Evolutionary conservation across 2,113 vertebrate genomes (phyloP).

Genomic region (Pedionomus torquatus): DNA sequence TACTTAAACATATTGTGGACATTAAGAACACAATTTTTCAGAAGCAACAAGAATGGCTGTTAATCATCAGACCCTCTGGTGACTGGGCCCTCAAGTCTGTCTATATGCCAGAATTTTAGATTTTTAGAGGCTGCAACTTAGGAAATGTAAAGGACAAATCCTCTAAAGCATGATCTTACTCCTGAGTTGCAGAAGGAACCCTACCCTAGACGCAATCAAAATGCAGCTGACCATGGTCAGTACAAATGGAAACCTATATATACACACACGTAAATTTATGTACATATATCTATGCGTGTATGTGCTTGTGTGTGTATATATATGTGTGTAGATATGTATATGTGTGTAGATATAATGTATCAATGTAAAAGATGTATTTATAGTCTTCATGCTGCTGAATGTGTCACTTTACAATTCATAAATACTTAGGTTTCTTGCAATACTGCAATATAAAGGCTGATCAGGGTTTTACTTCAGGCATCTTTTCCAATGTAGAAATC

Average conservation of each 20-base stretch:
- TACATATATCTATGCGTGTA: background rate
- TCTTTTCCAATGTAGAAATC: background rate
- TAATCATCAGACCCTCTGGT: background rate
- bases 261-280: background rate
- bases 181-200: background rate
- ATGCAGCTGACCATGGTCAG: background rate
- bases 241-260: background rate
- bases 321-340: constrained; percentile 47
- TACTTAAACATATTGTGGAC: background rate
- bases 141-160: background rate
- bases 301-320: constrained; percentile 10
- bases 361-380: constrained; percentile 70
- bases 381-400: constrained; percentile 70
- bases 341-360: constrained; percentile 60
- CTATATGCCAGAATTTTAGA: background rate
- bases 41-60: background rate
- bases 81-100: background rate
- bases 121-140: background rate
- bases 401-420: constrained; percentile 67
- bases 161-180: background rate
- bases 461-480: constrained; percentile 27
- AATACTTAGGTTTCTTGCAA: constrained; percentile 24
- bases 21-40: background rate
- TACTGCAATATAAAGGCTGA: constrained; percentile 27
- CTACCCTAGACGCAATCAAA: background rate